Evolutionary conservation across 1,140 invertebrate genomes (phyloP).

Genomic region (Argopecten irradians): DNA sequence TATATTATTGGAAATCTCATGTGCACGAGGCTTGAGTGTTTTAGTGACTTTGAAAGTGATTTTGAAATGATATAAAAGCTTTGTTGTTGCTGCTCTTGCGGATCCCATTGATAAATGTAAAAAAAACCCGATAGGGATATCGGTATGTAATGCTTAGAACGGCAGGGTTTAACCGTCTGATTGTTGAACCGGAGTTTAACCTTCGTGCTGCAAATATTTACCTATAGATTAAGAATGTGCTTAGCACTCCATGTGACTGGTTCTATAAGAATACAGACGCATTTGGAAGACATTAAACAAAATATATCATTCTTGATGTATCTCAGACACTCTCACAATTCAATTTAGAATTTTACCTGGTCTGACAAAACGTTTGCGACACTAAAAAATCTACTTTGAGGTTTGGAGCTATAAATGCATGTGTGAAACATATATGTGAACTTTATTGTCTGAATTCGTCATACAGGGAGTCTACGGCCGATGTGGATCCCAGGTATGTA

Average conservation of each 20-base stretch:
- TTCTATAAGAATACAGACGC: background rate
- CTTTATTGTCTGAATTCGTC: background rate
- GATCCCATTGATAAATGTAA: background rate
- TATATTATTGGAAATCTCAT: background rate
- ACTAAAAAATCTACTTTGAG: background rate
- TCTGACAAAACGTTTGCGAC: background rate
- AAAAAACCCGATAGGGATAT: background rate
- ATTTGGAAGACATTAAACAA: background rate
- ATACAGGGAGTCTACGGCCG: background rate
- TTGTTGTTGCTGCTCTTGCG: background rate
- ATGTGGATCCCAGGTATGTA: background rate
- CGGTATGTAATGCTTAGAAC: background rate
- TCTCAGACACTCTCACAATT: background rate
- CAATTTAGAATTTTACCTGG: background rate
- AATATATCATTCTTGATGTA: background rate
- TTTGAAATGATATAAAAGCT: background rate
- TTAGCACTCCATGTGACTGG: background rate
- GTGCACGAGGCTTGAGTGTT: background rate
- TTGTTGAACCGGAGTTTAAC: background rate
- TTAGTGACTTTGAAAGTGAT: background rate
- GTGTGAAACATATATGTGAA: background rate
- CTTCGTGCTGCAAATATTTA: constrained; percentile 7
- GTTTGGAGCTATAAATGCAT: background rate
- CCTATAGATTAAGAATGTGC: background rate
- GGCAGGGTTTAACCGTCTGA: background rate